phyloP scores from a whole-genome alignment of 2,113 vertebrate species.

The Muntiacus reevesi region DNA sequence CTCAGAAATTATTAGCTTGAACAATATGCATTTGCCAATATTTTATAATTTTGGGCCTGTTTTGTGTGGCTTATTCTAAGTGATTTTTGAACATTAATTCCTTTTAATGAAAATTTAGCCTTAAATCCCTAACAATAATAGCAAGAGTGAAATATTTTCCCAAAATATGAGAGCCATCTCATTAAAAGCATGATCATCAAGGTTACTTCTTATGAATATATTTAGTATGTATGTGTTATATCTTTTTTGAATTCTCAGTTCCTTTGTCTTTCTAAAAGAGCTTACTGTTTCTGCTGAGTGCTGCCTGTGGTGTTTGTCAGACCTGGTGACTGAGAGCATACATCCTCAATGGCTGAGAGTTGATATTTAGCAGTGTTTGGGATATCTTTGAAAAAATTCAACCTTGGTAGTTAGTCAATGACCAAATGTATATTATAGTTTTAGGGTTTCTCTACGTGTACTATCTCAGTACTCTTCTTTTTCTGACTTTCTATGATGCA shows the following conservation, averaged over 20 bases:
- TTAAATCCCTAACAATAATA: background rate
- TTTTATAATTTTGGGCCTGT: background rate
- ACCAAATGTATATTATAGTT: background rate
- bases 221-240: background rate
- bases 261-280: background rate
- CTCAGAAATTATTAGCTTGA: slow-evolving; percentile 4
- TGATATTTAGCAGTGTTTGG: background rate
- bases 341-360: background rate
- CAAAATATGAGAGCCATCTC: background rate
- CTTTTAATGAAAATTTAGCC: background rate
- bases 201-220: slow-evolving; percentile 3
- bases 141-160: background rate
- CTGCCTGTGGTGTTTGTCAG: background rate
- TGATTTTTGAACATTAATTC: background rate
- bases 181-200: slow-evolving; percentile 23
- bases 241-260: slow-evolving; percentile 34
- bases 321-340: background rate
- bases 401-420: background rate
- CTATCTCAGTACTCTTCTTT: background rate
- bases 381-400: background rate
- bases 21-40: background rate
- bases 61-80: background rate
- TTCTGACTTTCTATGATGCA: background rate
- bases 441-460: background rate
- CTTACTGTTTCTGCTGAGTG: slow-evolving; percentile 19